A percentile compares a stretch with the other conserved stretches of the same genome.
Conservation (phyloP, 2,888 invertebrate species). For the Alcis repandata region DNA sequence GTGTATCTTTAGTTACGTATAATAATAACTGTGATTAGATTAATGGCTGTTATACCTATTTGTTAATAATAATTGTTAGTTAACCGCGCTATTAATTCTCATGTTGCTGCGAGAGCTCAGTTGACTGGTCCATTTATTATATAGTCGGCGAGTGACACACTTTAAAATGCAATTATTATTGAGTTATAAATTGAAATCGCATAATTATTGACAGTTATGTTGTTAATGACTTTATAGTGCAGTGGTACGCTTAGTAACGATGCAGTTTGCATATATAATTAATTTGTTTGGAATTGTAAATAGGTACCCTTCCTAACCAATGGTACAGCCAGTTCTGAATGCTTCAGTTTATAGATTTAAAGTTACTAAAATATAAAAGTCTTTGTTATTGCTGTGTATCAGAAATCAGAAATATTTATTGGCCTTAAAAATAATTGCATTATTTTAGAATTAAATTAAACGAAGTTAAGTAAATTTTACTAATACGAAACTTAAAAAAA, state of each 20-base stretch:
- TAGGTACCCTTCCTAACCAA: too few species aligned
- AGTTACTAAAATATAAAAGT: too few species aligned
- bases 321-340: not conserved
- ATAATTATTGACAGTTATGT: not conserved
- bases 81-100: slow-evolving; percentile 1
- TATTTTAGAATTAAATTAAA: too few species aligned
- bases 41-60: slow-evolving; percentile 2
- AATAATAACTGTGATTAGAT: not conserved
- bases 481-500: too few species aligned
- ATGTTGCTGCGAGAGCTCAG: not conserved
- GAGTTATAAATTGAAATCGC: slow-evolving; percentile 2
- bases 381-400: too few species aligned
- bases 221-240: not conserved
- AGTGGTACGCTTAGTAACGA: not conserved
- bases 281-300: not conserved
- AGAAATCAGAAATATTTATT: too few species aligned
- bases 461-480: too few species aligned
- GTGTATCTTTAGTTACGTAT: not conserved
- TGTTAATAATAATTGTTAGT: slow-evolving; percentile 1
- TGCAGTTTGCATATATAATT: slow-evolving; percentile 4
- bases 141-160: slow-evolving; percentile 4
- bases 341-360: not conserved
- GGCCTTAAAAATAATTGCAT: too few species aligned
- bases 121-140: slow-evolving; percentile 7
- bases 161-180: slow-evolving; percentile 11